These are phyloP conservation scores for Paralichthys olivaceus DNA, from an alignment of 2,113 vertebrate species.

Conservation along the genomic window DNA sequence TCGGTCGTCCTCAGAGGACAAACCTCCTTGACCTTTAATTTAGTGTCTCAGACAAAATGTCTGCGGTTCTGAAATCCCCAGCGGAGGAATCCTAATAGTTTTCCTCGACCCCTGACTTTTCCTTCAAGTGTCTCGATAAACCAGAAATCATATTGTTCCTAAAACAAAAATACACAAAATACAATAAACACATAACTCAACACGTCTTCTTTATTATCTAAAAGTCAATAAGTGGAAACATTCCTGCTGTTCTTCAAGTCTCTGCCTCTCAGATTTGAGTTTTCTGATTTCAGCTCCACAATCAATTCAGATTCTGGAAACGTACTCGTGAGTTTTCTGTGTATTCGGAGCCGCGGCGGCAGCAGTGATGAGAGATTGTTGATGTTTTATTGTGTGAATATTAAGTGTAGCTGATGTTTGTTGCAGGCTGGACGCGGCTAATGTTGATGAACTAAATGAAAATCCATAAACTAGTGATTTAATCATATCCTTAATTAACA, in stretches of 20 bases:
- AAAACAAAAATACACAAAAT: too few species aligned
- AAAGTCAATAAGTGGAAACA: too few species aligned
- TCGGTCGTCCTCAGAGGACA: background rate
- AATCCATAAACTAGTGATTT: too few species aligned
- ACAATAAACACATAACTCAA: too few species aligned
- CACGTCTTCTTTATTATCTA: too few species aligned
- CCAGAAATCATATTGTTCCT: too few species aligned
- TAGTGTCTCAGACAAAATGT: background rate
- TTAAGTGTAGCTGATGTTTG: background rate
- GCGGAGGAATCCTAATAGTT: background rate
- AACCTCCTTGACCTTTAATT: constrained; percentile 8
- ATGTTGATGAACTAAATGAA: too few species aligned
- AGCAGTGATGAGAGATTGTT: background rate
- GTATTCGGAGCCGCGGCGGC: background rate
- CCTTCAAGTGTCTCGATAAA: background rate
- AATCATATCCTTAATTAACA: background rate
- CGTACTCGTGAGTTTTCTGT: too few species aligned
- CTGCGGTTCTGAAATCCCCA: background rate
- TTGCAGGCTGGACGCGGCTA: too few species aligned
- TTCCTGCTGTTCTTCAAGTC: too few species aligned
- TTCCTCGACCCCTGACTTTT: background rate
- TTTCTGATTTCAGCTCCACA: background rate
- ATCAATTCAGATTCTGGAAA: background rate
- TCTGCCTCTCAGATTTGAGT: background rate
- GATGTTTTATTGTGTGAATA: background rate